Evolutionary conservation across 2,797 vertebrate species (phyloP).

Genomic region (Chelon auratus): DNA sequence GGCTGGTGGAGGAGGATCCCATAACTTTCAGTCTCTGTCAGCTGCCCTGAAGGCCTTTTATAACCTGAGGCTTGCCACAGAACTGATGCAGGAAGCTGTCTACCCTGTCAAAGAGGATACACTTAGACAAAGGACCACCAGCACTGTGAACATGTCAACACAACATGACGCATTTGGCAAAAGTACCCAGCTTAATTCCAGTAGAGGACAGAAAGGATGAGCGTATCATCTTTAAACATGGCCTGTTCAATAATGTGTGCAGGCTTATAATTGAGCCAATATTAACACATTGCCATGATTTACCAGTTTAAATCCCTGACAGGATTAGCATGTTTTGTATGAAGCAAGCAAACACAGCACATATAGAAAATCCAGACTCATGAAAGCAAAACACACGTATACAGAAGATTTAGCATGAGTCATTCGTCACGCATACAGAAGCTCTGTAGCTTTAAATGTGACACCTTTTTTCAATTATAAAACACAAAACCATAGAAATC

Average conservation of each 20-base stretch:
- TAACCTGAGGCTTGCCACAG: slow-evolving; percentile 78
- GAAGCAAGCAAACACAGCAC: slow-evolving; percentile 18
- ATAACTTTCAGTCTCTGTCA: slow-evolving; percentile 40
- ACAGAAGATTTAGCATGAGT: slow-evolving; percentile 30
- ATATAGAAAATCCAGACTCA: slow-evolving; percentile 50
- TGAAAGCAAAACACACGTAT: slow-evolving; percentile 11
- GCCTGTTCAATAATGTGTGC: not conserved
- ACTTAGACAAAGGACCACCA: slow-evolving; percentile 30
- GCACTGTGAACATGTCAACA: slow-evolving; percentile 9
- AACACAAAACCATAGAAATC: slow-evolving; percentile 16
- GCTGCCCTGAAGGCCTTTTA: slow-evolving; percentile 81
- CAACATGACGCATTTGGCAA: slow-evolving; percentile 6
- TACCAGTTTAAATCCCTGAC: slow-evolving; percentile 32
- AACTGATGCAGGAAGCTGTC: slow-evolving; percentile 79
- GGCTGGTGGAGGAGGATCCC: slow-evolving; percentile 46
- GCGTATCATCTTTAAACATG: not conserved
- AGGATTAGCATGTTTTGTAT: slow-evolving; percentile 46
- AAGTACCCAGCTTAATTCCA: not conserved
- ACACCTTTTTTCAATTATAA: slow-evolving; percentile 16
- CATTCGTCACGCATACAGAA: slow-evolving; percentile 8
- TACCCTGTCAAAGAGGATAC: slow-evolving; percentile 74
- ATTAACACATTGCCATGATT: slow-evolving; percentile 15
- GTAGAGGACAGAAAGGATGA: not conserved
- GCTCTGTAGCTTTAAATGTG: slow-evolving; percentile 12
- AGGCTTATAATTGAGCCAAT: slow-evolving; percentile 7